A percentile compares a stretch with the other conserved stretches of the same genome.
Conservation (phyloP, 2,888 invertebrate species). For the Drosophila koepferae region DNA sequence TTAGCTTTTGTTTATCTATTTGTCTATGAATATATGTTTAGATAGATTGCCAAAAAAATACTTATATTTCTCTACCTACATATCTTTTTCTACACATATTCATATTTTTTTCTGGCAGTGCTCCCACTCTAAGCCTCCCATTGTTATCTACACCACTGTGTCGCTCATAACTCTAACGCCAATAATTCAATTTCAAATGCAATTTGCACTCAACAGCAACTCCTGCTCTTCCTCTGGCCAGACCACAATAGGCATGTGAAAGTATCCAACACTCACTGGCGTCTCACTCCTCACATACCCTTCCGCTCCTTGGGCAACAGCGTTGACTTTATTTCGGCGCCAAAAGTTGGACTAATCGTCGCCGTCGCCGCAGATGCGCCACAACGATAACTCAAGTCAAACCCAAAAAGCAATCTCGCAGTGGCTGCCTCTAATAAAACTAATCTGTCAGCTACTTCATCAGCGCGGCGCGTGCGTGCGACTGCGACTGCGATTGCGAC, state of each 20-base stretch:
- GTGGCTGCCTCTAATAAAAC: conserved; percentile 56
- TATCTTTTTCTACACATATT: background rate
- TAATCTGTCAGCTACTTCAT: conserved; percentile 73
- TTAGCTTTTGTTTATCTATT: background rate
- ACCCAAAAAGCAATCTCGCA: conserved; percentile 25
- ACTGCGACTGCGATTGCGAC: conserved; percentile 28
- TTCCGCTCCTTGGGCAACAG: background rate
- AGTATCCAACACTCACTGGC: conserved; percentile 28
- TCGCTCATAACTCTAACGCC: conserved; percentile 23
- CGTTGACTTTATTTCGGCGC: conserved; percentile 44
- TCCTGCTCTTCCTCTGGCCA: background rate
- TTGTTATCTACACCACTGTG: conserved; percentile 26
- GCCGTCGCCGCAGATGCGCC: conserved; percentile 43
- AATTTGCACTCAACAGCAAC: background rate
- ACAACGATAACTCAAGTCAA: conserved; percentile 49
- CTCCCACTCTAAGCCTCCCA: background rate
- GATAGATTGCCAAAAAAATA: too few relatives aligned
- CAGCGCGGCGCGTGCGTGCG: conserved; percentile 71
- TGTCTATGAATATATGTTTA: background rate
- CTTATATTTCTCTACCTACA: background rate
- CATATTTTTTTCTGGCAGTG: background rate
- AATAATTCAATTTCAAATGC: conserved; percentile 62
- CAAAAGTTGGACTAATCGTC: conserved; percentile 46
- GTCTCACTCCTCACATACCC: too few relatives aligned
- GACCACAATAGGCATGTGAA: conserved; percentile 51